phyloP scores from a whole-genome alignment of 2,113 vertebrate genomes.

The Malurus alboscapulatus region DNA sequence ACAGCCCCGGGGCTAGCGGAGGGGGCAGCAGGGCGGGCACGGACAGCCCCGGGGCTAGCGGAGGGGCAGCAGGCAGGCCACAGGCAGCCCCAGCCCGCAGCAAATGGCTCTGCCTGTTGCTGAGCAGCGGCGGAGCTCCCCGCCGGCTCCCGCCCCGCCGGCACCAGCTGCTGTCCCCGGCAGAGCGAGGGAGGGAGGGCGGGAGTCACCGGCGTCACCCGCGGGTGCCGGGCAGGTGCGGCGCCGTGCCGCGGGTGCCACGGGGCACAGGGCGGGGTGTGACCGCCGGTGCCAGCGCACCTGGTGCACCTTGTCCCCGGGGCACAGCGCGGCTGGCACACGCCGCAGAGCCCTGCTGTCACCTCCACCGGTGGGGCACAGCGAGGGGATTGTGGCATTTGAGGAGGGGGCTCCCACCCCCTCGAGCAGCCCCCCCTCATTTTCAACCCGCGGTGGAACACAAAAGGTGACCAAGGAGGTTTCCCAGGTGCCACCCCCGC shows the following conservation, averaged over 20 bases:
- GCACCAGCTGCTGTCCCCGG: not conserved
- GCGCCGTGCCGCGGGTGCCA: not conserved
- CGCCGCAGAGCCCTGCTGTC: accelerated
- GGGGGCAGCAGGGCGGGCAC: not conserved
- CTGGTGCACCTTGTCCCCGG: not conserved
- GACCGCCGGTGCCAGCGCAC: not conserved
- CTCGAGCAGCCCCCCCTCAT: not conserved
- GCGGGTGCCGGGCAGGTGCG: not conserved
- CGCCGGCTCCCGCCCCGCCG: accelerated
- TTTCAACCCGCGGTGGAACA: accelerated
- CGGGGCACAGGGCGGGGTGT: not conserved
- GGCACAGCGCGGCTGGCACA: not conserved
- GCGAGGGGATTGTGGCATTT: accelerated
- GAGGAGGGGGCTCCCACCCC: accelerated
- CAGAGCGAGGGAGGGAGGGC: accelerated
- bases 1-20: not conserved
- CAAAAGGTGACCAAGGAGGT: not conserved
- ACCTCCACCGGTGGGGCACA: accelerated
- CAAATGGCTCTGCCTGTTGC: not conserved
- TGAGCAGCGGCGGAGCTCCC: not conserved
- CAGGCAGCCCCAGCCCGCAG: not conserved
- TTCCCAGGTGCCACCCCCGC: accelerated
- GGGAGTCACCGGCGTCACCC: accelerated
- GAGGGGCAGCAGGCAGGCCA: not conserved
- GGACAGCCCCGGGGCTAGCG: not conserved